Evolutionary conservation across 2,797 vertebrate genomes (phyloP).

Genomic region (Paguma larvata): DNA sequence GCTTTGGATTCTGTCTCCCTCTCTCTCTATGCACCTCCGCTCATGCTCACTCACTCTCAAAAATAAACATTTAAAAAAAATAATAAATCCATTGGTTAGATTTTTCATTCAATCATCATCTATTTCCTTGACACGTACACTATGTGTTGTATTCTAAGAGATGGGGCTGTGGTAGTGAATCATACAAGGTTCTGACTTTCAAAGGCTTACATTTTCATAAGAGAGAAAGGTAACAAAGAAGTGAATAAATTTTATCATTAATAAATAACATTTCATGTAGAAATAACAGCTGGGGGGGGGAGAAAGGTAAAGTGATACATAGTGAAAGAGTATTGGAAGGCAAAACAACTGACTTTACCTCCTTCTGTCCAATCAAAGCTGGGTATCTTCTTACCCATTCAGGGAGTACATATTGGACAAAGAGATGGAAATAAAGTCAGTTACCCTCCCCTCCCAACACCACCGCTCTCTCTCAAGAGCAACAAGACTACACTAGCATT

Average conservation of each 20-base stretch:
- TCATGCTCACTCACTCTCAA: too few species aligned
- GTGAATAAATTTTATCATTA: not conserved
- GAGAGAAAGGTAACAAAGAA: not conserved
- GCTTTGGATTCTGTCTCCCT: too few species aligned
- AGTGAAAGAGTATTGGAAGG: not conserved
- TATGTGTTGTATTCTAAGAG: not conserved
- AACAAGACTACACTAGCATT: not conserved
- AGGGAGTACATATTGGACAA: not conserved
- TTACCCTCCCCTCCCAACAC: not conserved
- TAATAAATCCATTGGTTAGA: not conserved
- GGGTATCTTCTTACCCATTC: not conserved
- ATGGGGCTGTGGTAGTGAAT: not conserved
- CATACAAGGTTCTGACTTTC: not conserved
- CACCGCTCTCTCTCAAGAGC: not conserved
- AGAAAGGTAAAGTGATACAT: not conserved
- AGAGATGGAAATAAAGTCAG: not conserved
- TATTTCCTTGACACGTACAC: not conserved
- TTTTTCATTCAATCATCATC: slow-evolving; percentile 14
- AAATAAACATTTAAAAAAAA: too few species aligned
- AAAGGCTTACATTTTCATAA: not conserved
- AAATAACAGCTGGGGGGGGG: not conserved
- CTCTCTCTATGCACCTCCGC: too few species aligned
- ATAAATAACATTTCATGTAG: not conserved
- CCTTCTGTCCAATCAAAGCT: not conserved
- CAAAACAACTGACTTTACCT: not conserved